A percentile compares a stretch with the other conserved stretches of the same genome.
phyloP scores from a whole-genome alignment of 2,113 vertebrate species.

The Onychostoma macrolepis region DNA sequence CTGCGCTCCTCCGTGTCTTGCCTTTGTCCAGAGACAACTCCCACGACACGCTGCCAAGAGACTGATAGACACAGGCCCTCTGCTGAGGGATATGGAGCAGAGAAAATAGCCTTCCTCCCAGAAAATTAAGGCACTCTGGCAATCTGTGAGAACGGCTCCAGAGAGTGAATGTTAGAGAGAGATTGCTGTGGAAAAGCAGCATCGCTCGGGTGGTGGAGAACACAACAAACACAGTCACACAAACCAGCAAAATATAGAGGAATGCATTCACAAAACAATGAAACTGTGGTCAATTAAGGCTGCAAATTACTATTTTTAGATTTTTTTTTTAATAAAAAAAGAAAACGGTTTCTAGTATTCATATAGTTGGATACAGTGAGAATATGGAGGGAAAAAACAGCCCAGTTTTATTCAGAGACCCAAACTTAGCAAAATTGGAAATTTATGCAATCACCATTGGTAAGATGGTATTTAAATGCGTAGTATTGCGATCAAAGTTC shows the following conservation, averaged over 20 bases:
- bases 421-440: no score
- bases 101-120: constrained; percentile 41
- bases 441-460: no score
- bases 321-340: no score
- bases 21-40: constrained; percentile 46
- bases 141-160: background rate
- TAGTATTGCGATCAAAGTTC: no score
- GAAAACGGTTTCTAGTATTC: no score
- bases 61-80: constrained; percentile 26
- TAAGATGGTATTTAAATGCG: no score
- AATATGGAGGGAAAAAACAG: no score
- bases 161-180: background rate
- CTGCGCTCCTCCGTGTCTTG: constrained; percentile 23
- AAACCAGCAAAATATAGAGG: background rate
- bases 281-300: background rate
- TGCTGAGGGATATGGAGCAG: constrained; percentile 33
- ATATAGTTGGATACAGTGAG: no score
- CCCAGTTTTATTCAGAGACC: no score
- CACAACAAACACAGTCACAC: background rate
- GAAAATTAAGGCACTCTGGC: constrained; percentile 27
- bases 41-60: constrained; percentile 36
- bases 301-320: background rate
- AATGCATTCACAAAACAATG: background rate
- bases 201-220: background rate
- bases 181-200: constrained; percentile 18